phyloP scores from a whole-genome alignment of 2,113 vertebrate species.

The Gymnogyps californianus region DNA sequence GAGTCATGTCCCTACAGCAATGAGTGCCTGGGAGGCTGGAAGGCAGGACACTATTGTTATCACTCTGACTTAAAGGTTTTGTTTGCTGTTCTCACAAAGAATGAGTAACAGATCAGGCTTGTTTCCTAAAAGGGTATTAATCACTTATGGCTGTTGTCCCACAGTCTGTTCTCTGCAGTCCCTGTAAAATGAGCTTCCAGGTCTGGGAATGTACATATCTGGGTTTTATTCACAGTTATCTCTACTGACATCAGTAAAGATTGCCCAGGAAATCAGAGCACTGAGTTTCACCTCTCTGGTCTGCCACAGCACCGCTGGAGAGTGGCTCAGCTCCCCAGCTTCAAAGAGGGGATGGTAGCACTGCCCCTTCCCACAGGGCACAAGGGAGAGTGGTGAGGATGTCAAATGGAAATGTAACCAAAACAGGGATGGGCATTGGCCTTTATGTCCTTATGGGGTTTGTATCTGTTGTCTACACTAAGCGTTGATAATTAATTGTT shows the following conservation, averaged over 20 bases:
- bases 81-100: conserved; percentile 3
- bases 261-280: background rate
- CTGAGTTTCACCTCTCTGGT: background rate
- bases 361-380: background rate
- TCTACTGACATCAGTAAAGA: background rate
- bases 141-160: background rate
- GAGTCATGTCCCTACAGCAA: background rate
- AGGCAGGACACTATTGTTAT: background rate
- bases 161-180: background rate
- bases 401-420: background rate
- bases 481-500: background rate
- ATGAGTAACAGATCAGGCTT: background rate
- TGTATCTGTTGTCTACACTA: background rate
- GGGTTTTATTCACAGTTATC: background rate
- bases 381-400: background rate
- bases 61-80: background rate
- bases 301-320: background rate
- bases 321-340: background rate
- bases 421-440: background rate
- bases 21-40: background rate
- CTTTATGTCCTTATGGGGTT: background rate
- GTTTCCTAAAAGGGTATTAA: conserved; percentile 2
- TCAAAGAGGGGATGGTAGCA: background rate
- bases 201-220: background rate
- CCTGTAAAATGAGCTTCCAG: background rate